Evolutionary conservation across 23 tunicate genomes (phyloP).

Genomic region (Trididemnum nubilum): DNA sequence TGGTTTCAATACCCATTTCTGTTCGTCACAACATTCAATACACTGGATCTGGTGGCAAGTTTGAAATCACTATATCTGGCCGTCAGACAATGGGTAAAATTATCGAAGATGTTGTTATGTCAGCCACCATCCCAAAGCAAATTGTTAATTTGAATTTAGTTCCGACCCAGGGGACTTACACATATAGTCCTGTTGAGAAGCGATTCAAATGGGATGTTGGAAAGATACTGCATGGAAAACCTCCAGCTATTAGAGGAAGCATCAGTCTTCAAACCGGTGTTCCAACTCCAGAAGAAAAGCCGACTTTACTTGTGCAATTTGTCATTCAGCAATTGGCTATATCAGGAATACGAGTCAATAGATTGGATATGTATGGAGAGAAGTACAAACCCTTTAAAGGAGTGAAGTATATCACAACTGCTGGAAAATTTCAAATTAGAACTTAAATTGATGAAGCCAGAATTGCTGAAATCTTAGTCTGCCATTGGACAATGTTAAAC

Average conservation of each 20-base stretch:
- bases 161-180: conserved; percentile 70
- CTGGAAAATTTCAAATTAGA: conserved; percentile 85
- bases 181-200: conserved; percentile 51
- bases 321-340: conserved; percentile 80
- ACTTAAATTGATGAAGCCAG: no score
- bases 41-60: conserved; percentile 78
- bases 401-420: conserved; percentile 90
- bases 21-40: conserved; percentile 88
- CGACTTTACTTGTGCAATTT: conserved; percentile 69
- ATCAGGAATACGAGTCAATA: conserved; percentile 73
- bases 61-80: conserved; percentile 75
- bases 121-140: conserved; percentile 80
- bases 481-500: no score
- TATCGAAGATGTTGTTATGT: conserved; percentile 71
- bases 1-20: conserved; percentile 77
- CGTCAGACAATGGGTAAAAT: conserved; percentile 87
- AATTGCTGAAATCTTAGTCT: no score
- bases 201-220: conserved; percentile 81
- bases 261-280: conserved; percentile 84
- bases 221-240: conserved; percentile 74
- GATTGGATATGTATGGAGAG: conserved; percentile 89
- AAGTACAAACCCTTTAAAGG: conserved; percentile 97
- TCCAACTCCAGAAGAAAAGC: conserved; percentile 91
- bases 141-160: conserved; percentile 70
- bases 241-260: conserved; percentile 74